Evolutionary conservation across 2,888 invertebrate genomes (phyloP).

Genomic region (Brenthis daphne): DNA sequence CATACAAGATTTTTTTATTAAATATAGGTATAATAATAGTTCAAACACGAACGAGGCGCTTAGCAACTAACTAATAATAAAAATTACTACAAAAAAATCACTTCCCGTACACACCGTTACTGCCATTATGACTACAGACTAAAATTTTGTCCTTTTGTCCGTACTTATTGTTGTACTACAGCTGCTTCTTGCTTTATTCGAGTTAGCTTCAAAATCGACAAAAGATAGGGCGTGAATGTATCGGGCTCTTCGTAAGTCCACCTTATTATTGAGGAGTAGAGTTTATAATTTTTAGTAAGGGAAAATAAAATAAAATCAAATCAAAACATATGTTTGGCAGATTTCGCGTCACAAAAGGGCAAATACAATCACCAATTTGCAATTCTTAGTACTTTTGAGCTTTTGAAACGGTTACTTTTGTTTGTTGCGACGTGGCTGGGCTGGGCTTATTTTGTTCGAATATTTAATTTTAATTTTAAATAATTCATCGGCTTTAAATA

Average conservation of each 20-base stretch:
- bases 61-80: constrained; percentile 32
- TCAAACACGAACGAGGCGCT: neutral
- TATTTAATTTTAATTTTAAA: no score
- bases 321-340: constrained; percentile 11
- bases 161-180: constrained; percentile 42
- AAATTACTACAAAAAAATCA: constrained; percentile 30
- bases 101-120: constrained; percentile 39
- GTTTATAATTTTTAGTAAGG: neutral
- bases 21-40: neutral
- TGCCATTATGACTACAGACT: constrained; percentile 35
- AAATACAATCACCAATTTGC: constrained; percentile 16
- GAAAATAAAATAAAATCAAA: constrained; percentile 4
- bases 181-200: constrained; percentile 34
- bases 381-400: neutral
- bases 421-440: no score
- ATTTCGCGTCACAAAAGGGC: constrained; percentile 15
- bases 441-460: no score
- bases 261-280: neutral
- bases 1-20: no score
- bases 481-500: no score
- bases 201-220: constrained; percentile 9
- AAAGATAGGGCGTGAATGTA: constrained; percentile 17
- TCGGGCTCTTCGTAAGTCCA: neutral
- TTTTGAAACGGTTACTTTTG: no score
- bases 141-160: constrained; percentile 28